Evolutionary conservation across 2,888 invertebrate genomes (phyloP).

Genomic region (Leptopilina myrica): DNA sequence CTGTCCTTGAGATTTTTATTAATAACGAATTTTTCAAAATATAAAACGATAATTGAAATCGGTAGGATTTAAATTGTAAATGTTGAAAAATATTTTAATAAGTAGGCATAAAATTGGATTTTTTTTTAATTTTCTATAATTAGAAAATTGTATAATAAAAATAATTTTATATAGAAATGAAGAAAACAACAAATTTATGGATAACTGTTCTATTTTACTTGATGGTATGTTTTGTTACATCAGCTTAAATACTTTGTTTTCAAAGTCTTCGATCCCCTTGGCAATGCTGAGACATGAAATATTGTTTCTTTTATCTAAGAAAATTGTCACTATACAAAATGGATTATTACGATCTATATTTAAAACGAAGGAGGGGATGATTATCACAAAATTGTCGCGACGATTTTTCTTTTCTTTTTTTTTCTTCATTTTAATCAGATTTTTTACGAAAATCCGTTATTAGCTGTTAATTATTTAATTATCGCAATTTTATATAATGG

Average conservation of each 20-base stretch:
- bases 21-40: too few species aligned
- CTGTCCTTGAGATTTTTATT: too few species aligned
- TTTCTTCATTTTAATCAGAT: neutral
- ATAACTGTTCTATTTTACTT: slow-evolving; percentile 40
- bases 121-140: neutral
- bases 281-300: slow-evolving; percentile 34
- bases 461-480: neutral
- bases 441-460: slow-evolving; percentile 14
- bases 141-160: too few species aligned
- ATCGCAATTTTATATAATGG: slow-evolving; percentile 18
- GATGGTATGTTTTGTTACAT: slow-evolving; percentile 36
- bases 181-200: slow-evolving; percentile 19
- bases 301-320: slow-evolving; percentile 25
- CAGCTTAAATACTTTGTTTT: slow-evolving; percentile 38
- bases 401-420: neutral
- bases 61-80: too few species aligned
- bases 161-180: neutral
- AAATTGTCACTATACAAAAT: slow-evolving; percentile 34
- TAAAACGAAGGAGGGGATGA: slow-evolving; percentile 39
- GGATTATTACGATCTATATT: slow-evolving; percentile 36
- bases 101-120: neutral
- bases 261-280: slow-evolving; percentile 35
- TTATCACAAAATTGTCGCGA: slow-evolving; percentile 39
- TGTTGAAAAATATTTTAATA: too few species aligned
- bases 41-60: too few species aligned